Evolutionary conservation across 2,113 vertebrate genomes (phyloP), one percentile per base, ranked within the genome.

Genomic region (Ochotona curzoniae): DNA sequence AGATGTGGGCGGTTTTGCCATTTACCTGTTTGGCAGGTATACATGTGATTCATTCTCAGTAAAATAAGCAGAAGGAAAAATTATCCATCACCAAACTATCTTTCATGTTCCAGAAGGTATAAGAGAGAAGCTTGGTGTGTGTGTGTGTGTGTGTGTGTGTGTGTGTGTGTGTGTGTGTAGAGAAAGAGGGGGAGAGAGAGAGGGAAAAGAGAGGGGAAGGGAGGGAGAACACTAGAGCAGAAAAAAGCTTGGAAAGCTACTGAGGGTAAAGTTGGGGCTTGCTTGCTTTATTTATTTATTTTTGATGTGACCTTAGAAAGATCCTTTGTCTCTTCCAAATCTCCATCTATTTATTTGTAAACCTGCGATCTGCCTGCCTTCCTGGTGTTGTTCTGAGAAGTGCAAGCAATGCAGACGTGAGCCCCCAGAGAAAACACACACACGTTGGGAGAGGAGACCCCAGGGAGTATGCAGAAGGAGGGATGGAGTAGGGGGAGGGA

Each of bases 11-110:
- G 20, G 30, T 87, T 91, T 91, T 61, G 91, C 94, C 47, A 0
- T 95, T 96, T 96, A 71, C 44, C 83, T 83, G 67, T 75, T 95
- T 94, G 94, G 73, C 85, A 92, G 69, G 89, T 91, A 35, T 91
- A 70, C 64, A 74, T 93, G 90, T 92, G 76, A 85, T 32, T 91
- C 51, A 89, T 95, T 92, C 83, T 96, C 89, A 94, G 83, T 70
- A 90, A 95, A 93, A 89, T 87, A 97, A 94, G 8, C 80, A 94
- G 91, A 91, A 71, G 67, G 83, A 91, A 95, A 96, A 91, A 89
- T 74, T 66, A 95, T 86, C 71, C 67, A 89, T 79, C 75, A 30
- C 70, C 66, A 92, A 74, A 35, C 47, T 94, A 60, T 54, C 23
- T 93, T 94, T 90, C 17, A 54, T 89, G 71, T 83, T 82, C 38